Conservation (phyloP, 2,888 invertebrate genomes). For the Litoditis marina region DNA sequence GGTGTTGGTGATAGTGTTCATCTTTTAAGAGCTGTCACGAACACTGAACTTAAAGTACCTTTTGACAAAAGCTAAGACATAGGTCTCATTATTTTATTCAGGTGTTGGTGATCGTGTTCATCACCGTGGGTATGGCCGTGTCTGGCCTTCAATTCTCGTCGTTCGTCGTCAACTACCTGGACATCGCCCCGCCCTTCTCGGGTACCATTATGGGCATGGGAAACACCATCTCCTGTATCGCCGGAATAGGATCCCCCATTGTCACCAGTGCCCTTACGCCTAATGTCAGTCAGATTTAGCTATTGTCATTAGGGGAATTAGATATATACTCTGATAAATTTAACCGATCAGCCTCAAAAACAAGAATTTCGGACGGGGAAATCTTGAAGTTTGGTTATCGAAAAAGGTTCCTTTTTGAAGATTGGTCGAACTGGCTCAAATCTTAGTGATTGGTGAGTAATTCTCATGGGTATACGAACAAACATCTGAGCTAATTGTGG, state of each 20-base stretch:
- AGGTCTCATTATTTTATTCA: conserved; percentile 9
- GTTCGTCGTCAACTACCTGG: conserved; percentile 61
- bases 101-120: conserved; percentile 53
- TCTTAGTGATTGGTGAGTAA: too few relatives aligned
- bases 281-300: conserved; percentile 30
- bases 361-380: not conserved
- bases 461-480: too few relatives aligned
- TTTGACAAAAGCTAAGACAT: too few relatives aligned
- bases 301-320: not conserved
- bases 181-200: conserved; percentile 60
- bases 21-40: too few relatives aligned
- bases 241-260: conserved; percentile 60
- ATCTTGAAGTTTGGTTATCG: not conserved
- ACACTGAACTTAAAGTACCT: too few relatives aligned
- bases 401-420: too few relatives aligned
- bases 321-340: too few relatives aligned
- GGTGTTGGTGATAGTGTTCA: too few relatives aligned
- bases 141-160: conserved; percentile 61
- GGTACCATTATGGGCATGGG: conserved; percentile 59
- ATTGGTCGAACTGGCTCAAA: too few relatives aligned
- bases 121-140: conserved; percentile 54
- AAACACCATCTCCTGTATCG: conserved; percentile 61
- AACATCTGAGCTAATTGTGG: too few relatives aligned
- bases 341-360: not conserved
- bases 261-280: conserved; percentile 54